phyloP scores from a whole-genome alignment of 2,797 vertebrate genomes.

The Macroramphosus scolopax region DNA sequence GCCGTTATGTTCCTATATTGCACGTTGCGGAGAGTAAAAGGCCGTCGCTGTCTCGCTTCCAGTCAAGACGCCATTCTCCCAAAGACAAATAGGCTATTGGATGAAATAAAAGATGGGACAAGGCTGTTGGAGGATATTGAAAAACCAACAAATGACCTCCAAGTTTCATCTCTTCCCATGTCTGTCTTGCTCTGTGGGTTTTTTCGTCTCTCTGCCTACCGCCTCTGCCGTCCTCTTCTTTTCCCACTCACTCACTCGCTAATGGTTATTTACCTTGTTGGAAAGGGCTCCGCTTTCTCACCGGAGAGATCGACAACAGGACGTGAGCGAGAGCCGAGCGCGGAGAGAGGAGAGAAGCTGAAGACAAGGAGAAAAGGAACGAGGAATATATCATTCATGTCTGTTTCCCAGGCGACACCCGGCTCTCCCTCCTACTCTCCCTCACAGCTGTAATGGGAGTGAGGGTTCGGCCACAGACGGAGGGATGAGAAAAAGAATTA shows the following conservation, averaged over 20 bases:
- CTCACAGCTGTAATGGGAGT: constrained; percentile 74
- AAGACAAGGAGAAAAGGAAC: constrained; percentile 21
- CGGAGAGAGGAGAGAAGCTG: constrained; percentile 16
- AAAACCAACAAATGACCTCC: constrained; percentile 81
- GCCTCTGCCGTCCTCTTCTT: constrained; percentile 44
- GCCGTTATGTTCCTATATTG: constrained; percentile 72
- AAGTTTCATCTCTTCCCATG: constrained; percentile 72
- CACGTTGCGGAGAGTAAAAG: constrained; percentile 53
- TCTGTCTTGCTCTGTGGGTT: constrained; percentile 16
- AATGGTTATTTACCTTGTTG: constrained; percentile 85
- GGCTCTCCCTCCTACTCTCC: constrained; percentile 65
- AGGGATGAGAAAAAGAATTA: constrained; percentile 68
- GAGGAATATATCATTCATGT: constrained; percentile 77
- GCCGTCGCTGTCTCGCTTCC: constrained; percentile 38
- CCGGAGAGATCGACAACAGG: constrained; percentile 59
- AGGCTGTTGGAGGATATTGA: constrained; percentile 71
- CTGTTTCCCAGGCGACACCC: constrained; percentile 74
- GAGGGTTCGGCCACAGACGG: constrained; percentile 55
- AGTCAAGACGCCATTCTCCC: constrained; percentile 48
- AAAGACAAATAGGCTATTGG: constrained; percentile 76
- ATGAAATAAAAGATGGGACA: constrained; percentile 64
- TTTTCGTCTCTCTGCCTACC: constrained; percentile 40
- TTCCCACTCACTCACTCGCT: constrained; percentile 67
- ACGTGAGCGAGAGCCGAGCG: constrained; percentile 36
- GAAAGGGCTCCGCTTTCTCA: constrained; percentile 84